Conservation (phyloP, 2,797 vertebrate genomes). For the Hyperoplus immaculatus region DNA sequence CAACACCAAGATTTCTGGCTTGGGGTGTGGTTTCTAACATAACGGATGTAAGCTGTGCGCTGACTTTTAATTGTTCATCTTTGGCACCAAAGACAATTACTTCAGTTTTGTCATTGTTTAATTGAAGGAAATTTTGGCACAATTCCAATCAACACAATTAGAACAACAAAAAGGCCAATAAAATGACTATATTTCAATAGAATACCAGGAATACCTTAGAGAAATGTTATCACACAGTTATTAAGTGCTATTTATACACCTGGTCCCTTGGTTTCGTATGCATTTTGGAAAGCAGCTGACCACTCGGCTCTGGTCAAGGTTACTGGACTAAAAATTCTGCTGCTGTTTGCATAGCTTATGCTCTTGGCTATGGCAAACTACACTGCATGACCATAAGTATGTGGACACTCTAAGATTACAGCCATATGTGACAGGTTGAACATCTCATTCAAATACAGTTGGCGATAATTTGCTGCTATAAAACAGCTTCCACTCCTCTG, state of each 20-base stretch:
- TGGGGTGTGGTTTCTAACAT: no score
- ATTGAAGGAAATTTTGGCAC: no score
- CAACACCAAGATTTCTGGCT: no score
- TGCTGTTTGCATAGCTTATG: background rate
- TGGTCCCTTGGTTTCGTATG: background rate
- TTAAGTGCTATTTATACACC: slow-evolving; percentile 17
- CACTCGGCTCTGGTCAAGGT: background rate
- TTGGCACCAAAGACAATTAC: no score
- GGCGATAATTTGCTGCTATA: background rate
- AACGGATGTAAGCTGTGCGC: no score
- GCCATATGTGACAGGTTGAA: background rate
- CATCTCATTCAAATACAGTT: background rate
- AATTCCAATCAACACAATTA: no score
- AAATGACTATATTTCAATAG: background rate
- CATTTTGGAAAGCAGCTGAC: slow-evolving; percentile 3
- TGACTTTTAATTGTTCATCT: no score
- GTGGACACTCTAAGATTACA: slow-evolving; percentile 1
- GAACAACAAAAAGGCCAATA: background rate
- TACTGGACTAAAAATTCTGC: background rate
- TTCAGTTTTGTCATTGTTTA: no score
- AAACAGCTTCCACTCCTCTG: background rate
- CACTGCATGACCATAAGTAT: background rate
- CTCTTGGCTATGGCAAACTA: background rate
- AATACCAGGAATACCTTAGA: background rate
- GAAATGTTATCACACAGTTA: background rate